Evolutionary conservation across 2,113 vertebrate genomes (phyloP).

Genomic region (Anseranas semipalmata): DNA sequence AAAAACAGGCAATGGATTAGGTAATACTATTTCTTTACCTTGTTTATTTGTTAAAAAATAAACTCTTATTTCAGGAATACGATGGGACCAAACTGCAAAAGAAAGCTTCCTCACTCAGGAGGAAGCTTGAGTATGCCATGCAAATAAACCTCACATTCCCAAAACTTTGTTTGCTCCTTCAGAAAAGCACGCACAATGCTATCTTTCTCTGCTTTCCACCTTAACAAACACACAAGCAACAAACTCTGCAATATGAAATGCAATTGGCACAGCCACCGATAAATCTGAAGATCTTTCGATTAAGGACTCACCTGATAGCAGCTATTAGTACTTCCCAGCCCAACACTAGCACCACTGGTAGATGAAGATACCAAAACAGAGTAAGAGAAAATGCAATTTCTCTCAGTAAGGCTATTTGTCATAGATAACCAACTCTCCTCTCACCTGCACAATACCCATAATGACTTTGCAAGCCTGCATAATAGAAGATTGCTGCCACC

Average conservation of each 20-base stretch:
- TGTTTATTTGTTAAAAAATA: neutral
- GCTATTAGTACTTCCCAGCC: neutral
- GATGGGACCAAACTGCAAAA: neutral
- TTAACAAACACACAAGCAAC: neutral
- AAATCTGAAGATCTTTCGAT: neutral
- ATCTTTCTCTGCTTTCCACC: neutral
- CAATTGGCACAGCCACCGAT: neutral
- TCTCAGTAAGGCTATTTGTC: rapidly evolving
- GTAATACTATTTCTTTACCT: neutral
- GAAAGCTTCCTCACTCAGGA: neutral
- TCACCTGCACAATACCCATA: neutral
- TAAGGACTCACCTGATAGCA: neutral
- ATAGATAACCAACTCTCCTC: neutral
- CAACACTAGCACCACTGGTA: rapidly evolving
- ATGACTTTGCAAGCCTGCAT: neutral
- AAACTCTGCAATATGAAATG: neutral
- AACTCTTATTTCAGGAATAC: neutral
- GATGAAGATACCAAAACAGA: neutral
- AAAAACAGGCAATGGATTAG: neutral
- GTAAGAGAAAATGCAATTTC: neutral
- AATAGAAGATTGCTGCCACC: neutral
- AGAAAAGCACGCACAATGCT: rapidly evolving
- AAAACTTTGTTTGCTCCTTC: neutral
- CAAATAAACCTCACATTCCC: neutral
- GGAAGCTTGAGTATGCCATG: neutral